Evolutionary conservation across 2,113 vertebrate species (phyloP).

Genomic region (Sprattus sprattus): DNA sequence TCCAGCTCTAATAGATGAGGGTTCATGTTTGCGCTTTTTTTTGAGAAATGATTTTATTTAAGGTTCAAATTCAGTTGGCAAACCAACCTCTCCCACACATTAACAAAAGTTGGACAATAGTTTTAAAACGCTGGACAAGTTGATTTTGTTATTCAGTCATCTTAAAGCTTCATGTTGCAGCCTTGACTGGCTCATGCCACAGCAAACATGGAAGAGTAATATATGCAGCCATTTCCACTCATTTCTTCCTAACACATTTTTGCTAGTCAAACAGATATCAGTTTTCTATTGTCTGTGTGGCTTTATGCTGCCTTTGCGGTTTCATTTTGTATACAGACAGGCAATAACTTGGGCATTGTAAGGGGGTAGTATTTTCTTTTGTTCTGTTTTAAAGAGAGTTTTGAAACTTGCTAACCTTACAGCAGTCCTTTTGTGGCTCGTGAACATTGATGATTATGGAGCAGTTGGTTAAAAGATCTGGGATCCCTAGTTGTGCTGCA

Average conservation of each 20-base stretch:
- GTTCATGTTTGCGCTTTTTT: neutral
- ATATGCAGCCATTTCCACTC: neutral
- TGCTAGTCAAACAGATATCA: neutral
- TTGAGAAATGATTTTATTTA: neutral
- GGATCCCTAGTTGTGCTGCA: neutral
- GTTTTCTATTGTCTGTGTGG: neutral
- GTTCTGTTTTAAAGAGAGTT: neutral
- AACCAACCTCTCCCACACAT: neutral
- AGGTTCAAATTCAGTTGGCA: neutral
- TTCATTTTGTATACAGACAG: neutral
- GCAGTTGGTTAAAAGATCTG: neutral
- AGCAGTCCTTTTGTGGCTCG: neutral
- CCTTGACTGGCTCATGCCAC: neutral
- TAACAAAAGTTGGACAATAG: neutral
- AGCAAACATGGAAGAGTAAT: neutral
- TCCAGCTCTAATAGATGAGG: neutral
- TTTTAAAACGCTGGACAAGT: no score
- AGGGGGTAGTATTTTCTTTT: neutral
- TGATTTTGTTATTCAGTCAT: neutral
- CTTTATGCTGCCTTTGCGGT: neutral
- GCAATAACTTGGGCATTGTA: neutral
- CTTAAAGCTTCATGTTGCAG: neutral
- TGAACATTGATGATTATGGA: neutral
- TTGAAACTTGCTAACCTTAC: neutral
- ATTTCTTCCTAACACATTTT: neutral